These are phyloP conservation scores for Sesamia nonagrioides DNA, from an alignment of 1,140 invertebrate species.

Conservation along the genomic window DNA sequence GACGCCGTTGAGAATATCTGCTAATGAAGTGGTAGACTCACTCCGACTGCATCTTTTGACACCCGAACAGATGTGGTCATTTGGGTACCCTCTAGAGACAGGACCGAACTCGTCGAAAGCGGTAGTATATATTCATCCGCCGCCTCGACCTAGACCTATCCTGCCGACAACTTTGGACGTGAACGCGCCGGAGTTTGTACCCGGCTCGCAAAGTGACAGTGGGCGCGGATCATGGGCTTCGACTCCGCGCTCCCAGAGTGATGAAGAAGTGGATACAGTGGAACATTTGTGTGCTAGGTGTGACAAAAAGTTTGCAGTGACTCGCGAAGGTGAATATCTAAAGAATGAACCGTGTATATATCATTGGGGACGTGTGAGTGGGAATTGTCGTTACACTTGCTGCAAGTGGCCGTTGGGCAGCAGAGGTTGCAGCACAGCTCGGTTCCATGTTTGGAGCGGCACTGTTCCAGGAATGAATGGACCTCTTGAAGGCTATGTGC, in stretches of 20 bases:
- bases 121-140: constrained; percentile 89
- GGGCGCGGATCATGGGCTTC: constrained; percentile 85
- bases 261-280: constrained; percentile 84
- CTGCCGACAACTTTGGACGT: constrained; percentile 88
- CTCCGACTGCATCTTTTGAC: constrained; percentile 89
- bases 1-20: constrained; percentile 78
- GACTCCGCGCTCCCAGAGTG: constrained; percentile 87
- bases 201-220: constrained; percentile 85
- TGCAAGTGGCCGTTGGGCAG: constrained; percentile 80
- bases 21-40: constrained; percentile 75
- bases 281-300: constrained; percentile 92
- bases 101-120: constrained; percentile 88
- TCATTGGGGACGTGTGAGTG: constrained; percentile 92
- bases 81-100: constrained; percentile 92
- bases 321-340: constrained; percentile 90
- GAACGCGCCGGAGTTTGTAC: constrained; percentile 90
- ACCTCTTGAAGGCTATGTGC: constrained; percentile 90
- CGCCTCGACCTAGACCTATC: constrained; percentile 72
- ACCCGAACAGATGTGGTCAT: constrained; percentile 89
- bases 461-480: constrained; percentile 90
- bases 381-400: constrained; percentile 85
- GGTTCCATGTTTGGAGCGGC: constrained; percentile 93
- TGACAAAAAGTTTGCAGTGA: constrained; percentile 90
- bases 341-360: constrained; percentile 91
- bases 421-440: constrained; percentile 89